phyloP scores from a whole-genome alignment of 2,797 vertebrate genomes.

The Miichthys miiuy region DNA sequence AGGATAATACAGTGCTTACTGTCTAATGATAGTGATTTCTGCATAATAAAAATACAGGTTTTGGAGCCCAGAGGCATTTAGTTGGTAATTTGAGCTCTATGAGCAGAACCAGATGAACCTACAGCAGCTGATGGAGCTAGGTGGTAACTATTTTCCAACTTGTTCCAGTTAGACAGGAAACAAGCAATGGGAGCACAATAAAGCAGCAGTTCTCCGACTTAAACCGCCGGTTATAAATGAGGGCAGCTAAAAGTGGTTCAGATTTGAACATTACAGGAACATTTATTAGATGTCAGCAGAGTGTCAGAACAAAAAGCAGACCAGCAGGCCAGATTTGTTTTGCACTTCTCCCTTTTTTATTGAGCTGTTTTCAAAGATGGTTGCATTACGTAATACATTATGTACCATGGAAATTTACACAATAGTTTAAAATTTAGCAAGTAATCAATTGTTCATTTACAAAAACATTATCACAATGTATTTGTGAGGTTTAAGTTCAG shows the following conservation, averaged over 20 bases:
- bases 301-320: slow-evolving; percentile 16
- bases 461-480: background rate
- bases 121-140: background rate
- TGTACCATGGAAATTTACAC: slow-evolving; percentile 13
- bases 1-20: background rate
- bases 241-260: background rate
- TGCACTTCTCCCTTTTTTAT: slow-evolving; percentile 40
- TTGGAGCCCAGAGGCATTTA: background rate
- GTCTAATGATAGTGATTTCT: background rate
- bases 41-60: background rate
- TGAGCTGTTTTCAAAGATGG: slow-evolving; percentile 17
- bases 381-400: slow-evolving; percentile 8
- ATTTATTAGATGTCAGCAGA: background rate
- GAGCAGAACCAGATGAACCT: background rate
- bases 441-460: background rate
- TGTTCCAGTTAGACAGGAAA: background rate
- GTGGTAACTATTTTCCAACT: background rate
- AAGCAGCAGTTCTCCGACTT: background rate
- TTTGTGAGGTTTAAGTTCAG: background rate
- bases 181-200: background rate
- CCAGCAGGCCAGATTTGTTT: background rate
- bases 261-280: background rate
- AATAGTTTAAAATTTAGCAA: slow-evolving; percentile 4
- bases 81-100: background rate
- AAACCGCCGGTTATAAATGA: background rate